Base-by-base conservation (phyloP, 2,888 invertebrate genomes). In the Catocala fraxini region DNA sequence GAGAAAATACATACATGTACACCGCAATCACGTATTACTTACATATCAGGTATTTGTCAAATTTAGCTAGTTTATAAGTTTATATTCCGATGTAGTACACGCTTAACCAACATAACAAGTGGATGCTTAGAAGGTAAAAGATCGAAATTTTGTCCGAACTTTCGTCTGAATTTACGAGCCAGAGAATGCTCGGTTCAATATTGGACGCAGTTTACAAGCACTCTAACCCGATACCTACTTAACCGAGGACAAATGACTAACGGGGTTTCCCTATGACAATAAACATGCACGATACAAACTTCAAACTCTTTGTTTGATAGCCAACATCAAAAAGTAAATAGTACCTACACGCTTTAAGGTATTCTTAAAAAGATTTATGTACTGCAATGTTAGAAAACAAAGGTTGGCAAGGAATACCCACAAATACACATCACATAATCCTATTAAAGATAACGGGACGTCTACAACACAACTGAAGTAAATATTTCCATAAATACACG, bases 341-440 rank as follows among this genome's bases (percentile, higher is more conserved):
- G 3, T n/a, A 51, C 15, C 15, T 15, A 15, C 35, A 9, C 35
- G 35, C 6, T 4, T 6, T 39, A 39, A 6, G 35, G 9, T 39
- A 39, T 39, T 39, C 35, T 39, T 6, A 39, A 39, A 39, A 7
- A 39, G 34, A 51, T 35, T 56, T 41, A n/a, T n/a, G n/a, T n/a
- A 48, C 48, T 43, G 7, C 25, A 56, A 13, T 54, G 63, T 51
- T 56, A 58, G 47, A 58, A 63, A 74, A 48, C 53, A 63, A 34
- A 39, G 52, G 56, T 58, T 34, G 51, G 52, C 10, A 59, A 63
- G 45, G 75, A 75, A 75, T 61, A 63, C 75, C 71, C 52, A 71
- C 73, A 75, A 75, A 68, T 72, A 67, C 69, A 59, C 43, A n/a
- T 15, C 48, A 51, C 41, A 41, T 66, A 75, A 75, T 75, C 73